Evolutionary conservation across 2,888 invertebrate genomes (phyloP).

Genomic region (Sinodicranocentrus sp.): DNA sequence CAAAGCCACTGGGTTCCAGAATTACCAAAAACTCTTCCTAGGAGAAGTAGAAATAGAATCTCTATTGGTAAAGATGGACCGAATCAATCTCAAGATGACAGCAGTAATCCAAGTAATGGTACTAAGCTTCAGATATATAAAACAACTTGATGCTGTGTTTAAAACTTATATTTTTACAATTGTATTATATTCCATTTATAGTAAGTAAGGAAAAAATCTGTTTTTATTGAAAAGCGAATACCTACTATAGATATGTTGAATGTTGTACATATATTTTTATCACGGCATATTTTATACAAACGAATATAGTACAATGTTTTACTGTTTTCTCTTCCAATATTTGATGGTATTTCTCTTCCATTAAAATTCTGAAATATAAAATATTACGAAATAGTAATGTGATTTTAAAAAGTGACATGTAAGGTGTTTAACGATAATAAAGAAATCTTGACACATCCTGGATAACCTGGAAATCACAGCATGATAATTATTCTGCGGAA

Average conservation of each 20-base stretch:
- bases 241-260: no score
- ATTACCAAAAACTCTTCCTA: constrained; percentile 42
- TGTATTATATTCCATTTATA: no score
- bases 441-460: no score
- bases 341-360: neutral
- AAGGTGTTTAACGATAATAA: no score
- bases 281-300: constrained; percentile 13
- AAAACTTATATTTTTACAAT: no score
- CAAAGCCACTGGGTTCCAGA: constrained; percentile 54
- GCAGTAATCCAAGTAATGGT: constrained; percentile 27
- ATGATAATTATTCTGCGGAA: no score
- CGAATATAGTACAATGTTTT: constrained; percentile 6
- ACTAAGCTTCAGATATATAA: constrained; percentile 56
- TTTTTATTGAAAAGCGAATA: neutral
- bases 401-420: no score
- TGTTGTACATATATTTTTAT: constrained; percentile 17
- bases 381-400: no score
- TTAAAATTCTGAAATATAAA: no score
- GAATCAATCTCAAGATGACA: neutral
- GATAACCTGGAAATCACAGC: no score
- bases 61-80: constrained; percentile 54
- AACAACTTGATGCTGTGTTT: constrained; percentile 19
- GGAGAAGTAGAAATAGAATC: constrained; percentile 60
- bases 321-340: neutral
- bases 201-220: no score